Base-by-base conservation (phyloP, 1,140 invertebrate species). In the Ceratoteleas bidentatus region DNA sequence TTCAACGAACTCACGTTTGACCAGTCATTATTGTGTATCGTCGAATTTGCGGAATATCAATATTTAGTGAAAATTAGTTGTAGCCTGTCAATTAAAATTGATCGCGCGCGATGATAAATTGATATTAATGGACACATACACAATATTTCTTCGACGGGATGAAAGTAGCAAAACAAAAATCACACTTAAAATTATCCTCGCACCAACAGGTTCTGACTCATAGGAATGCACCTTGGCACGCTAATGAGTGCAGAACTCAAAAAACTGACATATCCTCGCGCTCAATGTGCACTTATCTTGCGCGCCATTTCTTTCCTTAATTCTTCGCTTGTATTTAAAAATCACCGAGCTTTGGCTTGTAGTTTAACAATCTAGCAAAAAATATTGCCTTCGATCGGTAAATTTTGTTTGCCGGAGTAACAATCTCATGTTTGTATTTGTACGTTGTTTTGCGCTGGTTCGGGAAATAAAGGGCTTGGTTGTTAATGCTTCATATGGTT, bases 11-110 rank as follows among this genome's bases (percentile, higher is more conserved):
- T 16, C 66, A 61, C 33, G 16, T 74, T 64, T 43, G 45, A 53
- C 49, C 54, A 75, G 61, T 75, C 47, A 76, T 76, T 76, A 65
- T 76, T 76, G 64, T 61, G 62, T 77, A 62, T 76, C 74, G 40
- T 56, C 34, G 34, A 68, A 62, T 69, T 49, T 56, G 24, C 54
- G 56, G 40, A 66, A 75, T 75, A 66, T 75, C 56, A 75, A 75
- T 75, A 75, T 66, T 75, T 75, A 60, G 72, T 53, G 47, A 49
- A 76, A 76, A 76, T 61, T 54, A 61, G n/a, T 38, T 68, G 47
- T 68, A 45, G 13, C 56, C 6, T 75, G 62, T 75, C 73, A 68
- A 66, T 56, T 69, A 56, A 64, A 76, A 68, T 54, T 54, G 45
- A 68, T 76, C 11, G 54, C 56, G 43, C n/a, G 45, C 13, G 14